A percentile compares a stretch with the other conserved stretches of the same genome.
phyloP scores from a whole-genome alignment of 1,140 invertebrate species.

The Andricus grossulariae region DNA sequence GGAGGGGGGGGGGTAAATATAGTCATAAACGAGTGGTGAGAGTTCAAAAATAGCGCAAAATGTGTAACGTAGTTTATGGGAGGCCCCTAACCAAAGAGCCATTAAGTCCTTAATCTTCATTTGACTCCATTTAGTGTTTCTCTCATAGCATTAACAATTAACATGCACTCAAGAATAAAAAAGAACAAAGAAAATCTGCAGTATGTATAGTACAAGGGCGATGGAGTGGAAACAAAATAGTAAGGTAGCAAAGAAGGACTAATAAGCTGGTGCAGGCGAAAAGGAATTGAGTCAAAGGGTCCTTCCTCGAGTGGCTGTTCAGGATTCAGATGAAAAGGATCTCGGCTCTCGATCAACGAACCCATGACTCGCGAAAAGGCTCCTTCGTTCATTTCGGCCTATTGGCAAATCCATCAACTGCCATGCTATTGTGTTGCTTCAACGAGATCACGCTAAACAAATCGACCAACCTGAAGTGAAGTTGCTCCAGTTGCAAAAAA shows the following conservation, averaged over 20 bases:
- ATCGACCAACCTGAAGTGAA: slow-evolving; percentile 8
- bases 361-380: slow-evolving; percentile 7
- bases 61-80: no score
- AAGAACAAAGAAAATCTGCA: not conserved
- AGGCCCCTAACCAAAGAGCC: no score
- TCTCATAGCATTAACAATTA: no score
- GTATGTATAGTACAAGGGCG: not conserved
- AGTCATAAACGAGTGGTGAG: no score
- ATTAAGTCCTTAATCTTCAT: no score
- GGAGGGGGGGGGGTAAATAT: no score
- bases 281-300: slow-evolving; percentile 22
- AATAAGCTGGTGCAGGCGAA: not conserved
- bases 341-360: slow-evolving; percentile 1
- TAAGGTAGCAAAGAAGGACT: slow-evolving; percentile 4
- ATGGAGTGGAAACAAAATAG: slow-evolving; percentile 3
- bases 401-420: slow-evolving; percentile 30
- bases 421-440: not conserved
- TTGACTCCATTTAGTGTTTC: no score
- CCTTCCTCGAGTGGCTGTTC: slow-evolving; percentile 27
- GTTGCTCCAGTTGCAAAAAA: slow-evolving; percentile 32
- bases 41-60: no score
- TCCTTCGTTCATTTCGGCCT: slow-evolving; percentile 5
- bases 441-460: slow-evolving; percentile 30
- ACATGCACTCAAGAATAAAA: not conserved
- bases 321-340: slow-evolving; percentile 15